These are phyloP conservation scores for Philereme transversata DNA, from an alignment of 2,888 invertebrate species.

Conservation along the genomic window DNA sequence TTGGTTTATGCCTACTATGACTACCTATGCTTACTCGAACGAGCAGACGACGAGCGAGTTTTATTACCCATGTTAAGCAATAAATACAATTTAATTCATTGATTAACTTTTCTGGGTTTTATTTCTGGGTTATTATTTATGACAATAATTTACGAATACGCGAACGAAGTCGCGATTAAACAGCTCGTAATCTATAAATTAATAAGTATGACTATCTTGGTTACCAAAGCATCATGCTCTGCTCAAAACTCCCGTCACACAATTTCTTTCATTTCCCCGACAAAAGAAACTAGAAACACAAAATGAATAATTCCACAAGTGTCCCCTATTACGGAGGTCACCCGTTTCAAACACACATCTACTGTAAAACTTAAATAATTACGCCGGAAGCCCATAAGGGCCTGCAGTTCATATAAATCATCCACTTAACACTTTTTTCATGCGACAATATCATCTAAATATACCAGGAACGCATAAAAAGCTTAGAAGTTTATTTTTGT, in stretches of 20 bases:
- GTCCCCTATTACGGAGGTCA: slow-evolving; percentile 55
- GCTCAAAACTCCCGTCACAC: neutral
- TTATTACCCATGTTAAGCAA: no score
- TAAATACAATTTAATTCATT: no score
- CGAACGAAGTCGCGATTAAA: no score
- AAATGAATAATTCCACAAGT: slow-evolving; percentile 55
- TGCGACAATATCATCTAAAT: slow-evolving; percentile 78
- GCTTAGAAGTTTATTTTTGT: slow-evolving; percentile 75
- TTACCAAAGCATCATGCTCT: no score
- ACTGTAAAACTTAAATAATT: slow-evolving; percentile 66
- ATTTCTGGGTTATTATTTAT: no score
- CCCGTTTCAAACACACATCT: slow-evolving; percentile 45
- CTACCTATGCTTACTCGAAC: no score
- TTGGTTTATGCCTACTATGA: no score
- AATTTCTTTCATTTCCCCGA: slow-evolving; percentile 37
- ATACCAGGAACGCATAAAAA: slow-evolving; percentile 77
- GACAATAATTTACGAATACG: no score
- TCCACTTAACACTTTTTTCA: slow-evolving; percentile 82
- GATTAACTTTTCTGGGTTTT: no score
- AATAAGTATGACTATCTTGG: no score
- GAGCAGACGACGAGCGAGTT: no score
- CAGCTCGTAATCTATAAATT: no score
- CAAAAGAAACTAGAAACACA: slow-evolving; percentile 49
- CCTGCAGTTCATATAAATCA: slow-evolving; percentile 79
- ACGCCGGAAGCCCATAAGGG: slow-evolving; percentile 77